Evolutionary conservation across 1,140 invertebrate genomes (phyloP).

Genomic region (Polypedilum pembai): DNA sequence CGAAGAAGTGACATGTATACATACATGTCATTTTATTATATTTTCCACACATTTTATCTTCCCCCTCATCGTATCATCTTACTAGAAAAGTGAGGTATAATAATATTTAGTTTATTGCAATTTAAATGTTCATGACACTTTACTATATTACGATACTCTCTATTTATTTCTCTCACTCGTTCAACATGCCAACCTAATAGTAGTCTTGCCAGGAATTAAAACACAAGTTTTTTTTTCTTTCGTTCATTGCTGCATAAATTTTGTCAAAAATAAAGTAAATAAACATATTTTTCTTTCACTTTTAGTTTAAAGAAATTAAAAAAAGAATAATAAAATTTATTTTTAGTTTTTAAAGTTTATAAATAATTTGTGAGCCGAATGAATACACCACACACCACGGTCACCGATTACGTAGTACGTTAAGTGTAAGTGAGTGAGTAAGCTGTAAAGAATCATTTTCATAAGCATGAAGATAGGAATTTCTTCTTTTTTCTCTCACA

Average conservation of each 20-base stretch:
- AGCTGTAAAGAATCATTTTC: not conserved
- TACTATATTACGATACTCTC: constrained; percentile 17
- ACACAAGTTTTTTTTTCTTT: not conserved
- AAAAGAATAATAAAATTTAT: constrained; percentile 22
- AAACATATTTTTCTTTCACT: not conserved
- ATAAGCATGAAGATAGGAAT: not conserved
- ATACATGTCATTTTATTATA: not conserved
- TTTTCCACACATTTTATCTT: not conserved
- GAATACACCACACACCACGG: not conserved
- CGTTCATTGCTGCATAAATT: constrained; percentile 11
- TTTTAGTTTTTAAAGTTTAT: constrained; percentile 28
- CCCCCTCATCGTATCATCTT: not conserved
- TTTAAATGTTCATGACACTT: constrained; percentile 13
- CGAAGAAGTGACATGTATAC: not conserved
- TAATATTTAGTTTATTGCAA: constrained; percentile 19
- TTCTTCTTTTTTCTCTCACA: too few relatives aligned
- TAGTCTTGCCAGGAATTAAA: constrained; percentile 8
- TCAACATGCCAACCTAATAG: too few relatives aligned
- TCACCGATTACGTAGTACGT: not conserved
- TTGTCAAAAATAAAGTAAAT: constrained; percentile 2
- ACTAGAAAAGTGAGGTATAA: not conserved
- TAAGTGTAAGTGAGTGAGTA: constrained; percentile 10
- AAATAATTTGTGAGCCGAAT: constrained; percentile 24
- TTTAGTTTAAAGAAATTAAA: constrained; percentile 8
- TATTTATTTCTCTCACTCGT: not conserved